Evolutionary conservation across 2,113 vertebrate genomes (phyloP).

Genomic region (Falco punctatus): DNA sequence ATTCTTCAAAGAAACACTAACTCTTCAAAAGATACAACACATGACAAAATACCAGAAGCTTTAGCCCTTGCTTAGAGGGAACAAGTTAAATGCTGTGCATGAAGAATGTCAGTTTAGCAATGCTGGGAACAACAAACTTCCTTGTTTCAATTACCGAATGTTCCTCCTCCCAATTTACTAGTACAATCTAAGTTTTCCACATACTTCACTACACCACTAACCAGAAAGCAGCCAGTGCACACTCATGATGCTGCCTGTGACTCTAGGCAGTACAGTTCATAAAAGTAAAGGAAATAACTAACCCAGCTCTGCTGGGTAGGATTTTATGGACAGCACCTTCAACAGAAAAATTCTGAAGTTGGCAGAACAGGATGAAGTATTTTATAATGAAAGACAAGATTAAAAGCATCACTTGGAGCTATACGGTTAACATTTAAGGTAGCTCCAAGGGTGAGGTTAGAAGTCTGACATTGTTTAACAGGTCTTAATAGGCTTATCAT

Average conservation of each 20-base stretch:
- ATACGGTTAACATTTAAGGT: not conserved
- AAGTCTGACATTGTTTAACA: not conserved
- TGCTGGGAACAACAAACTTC: constrained; percentile 15
- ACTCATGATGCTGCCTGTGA: not conserved
- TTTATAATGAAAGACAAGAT: not conserved
- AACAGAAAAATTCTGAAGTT: not conserved
- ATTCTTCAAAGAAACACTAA: not conserved
- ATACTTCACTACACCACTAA: not conserved
- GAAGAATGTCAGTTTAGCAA: constrained; percentile 19
- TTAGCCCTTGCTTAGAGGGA: not conserved
- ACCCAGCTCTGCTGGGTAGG: not conserved
- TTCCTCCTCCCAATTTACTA: constrained; percentile 30
- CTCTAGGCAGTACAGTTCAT: not conserved
- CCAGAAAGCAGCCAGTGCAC: not conserved
- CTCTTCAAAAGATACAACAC: not conserved
- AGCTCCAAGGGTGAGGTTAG: not conserved
- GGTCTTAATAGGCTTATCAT: not conserved
- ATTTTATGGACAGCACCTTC: not conserved
- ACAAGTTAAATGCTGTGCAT: not conserved
- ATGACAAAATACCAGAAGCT: not conserved
- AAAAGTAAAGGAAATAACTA: not conserved
- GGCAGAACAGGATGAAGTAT: not conserved
- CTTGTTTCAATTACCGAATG: constrained; percentile 33
- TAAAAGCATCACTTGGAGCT: not conserved
- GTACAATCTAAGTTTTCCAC: not conserved